These are phyloP conservation scores for Netelia inedita DNA, from an alignment of 2,888 invertebrate species.

Conservation along the genomic window DNA sequence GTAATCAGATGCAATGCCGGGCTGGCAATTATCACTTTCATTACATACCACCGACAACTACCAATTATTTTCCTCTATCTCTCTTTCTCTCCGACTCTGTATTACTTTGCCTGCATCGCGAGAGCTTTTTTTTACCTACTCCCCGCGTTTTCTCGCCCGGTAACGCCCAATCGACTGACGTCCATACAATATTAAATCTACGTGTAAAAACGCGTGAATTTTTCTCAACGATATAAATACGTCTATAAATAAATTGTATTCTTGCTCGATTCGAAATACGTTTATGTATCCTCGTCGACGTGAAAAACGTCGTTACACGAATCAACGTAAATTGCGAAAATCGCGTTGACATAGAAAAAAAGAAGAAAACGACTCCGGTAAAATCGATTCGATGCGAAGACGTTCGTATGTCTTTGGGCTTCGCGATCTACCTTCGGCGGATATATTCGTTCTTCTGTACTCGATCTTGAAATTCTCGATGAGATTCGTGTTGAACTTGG, in stretches of 20 bases:
- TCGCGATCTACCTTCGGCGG: constrained; percentile 77
- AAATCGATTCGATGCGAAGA: too few relatives aligned
- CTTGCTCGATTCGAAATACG: constrained; percentile 26
- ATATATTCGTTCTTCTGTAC: constrained; percentile 85
- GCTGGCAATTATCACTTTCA: constrained; percentile 75
- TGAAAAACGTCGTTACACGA: background rate
- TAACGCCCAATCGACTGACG: constrained; percentile 51
- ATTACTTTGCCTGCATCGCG: constrained; percentile 17
- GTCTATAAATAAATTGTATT: constrained; percentile 63
- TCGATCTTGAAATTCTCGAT: constrained; percentile 95
- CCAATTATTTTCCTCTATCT: constrained; percentile 71
- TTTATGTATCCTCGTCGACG: background rate
- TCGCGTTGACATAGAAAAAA: too few relatives aligned
- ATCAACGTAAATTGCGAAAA: too few relatives aligned
- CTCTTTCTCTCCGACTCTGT: constrained; percentile 40
- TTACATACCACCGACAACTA: constrained; percentile 73
- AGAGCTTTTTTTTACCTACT: constrained; percentile 41
- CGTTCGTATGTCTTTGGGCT: background rate
- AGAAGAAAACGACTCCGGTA: too few relatives aligned
- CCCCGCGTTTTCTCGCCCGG: constrained; percentile 19
- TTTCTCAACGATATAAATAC: constrained; percentile 54
- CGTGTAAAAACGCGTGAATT: constrained; percentile 35
- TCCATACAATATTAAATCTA: constrained; percentile 30
- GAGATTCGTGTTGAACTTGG: constrained; percentile 93
- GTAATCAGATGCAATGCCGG: constrained; percentile 70